Percentiles rank a stretch among this genome's conserved stretches.
Evolutionary conservation across 2,113 vertebrate genomes (phyloP).

Genomic region (Indicator maculatus): DNA sequence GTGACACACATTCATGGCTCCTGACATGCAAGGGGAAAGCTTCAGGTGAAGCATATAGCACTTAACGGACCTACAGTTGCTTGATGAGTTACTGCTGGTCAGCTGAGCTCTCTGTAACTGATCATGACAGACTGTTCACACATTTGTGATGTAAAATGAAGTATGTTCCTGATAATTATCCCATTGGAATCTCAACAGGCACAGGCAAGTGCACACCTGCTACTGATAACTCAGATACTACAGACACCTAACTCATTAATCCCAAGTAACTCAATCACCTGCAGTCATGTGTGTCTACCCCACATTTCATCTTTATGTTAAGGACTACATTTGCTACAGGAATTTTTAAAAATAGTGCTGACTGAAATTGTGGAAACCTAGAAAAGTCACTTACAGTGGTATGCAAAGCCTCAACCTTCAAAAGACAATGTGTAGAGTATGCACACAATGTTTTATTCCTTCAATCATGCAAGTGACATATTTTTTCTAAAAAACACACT

Average conservation of each 20-base stretch:
- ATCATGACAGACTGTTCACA: not conserved
- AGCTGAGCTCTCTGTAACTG: not conserved
- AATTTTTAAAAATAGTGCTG: not conserved
- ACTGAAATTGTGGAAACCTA: not conserved
- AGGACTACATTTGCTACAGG: not conserved
- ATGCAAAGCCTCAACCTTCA: not conserved
- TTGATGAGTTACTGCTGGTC: conserved; percentile 1
- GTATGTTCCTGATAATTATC: not conserved
- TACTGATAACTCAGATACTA: conserved; percentile 20
- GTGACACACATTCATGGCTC: not conserved
- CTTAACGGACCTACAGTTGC: not conserved
- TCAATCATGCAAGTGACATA: not conserved
- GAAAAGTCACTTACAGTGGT: not conserved
- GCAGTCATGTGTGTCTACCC: not conserved
- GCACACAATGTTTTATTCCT: not conserved
- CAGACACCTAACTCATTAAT: not conserved
- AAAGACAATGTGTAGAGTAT: not conserved
- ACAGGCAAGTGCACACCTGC: not conserved
- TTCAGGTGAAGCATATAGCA: not conserved
- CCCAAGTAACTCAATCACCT: conserved; percentile 7
- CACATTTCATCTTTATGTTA: not conserved
- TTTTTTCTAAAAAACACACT: not conserved
- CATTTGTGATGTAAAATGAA: conserved; percentile 32
- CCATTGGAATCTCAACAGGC: conserved; percentile 17
- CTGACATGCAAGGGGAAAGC: not conserved